Evolutionary conservation across 2,888 invertebrate species (phyloP), one percentile per base, ranked within the genome.

Genomic region (Drosophila vallismaia): DNA sequence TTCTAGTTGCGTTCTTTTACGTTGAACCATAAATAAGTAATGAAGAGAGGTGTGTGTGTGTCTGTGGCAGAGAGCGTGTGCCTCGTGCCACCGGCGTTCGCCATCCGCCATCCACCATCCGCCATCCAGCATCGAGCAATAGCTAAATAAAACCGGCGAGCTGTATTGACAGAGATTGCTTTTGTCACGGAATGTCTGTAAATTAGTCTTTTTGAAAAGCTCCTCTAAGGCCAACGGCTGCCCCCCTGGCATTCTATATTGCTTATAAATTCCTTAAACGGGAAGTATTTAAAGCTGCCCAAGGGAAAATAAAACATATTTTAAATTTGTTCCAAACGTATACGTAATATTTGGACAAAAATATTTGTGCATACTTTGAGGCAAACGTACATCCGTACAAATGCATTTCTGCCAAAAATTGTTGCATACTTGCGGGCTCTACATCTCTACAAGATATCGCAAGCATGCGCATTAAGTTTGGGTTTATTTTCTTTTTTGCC

Each of bases 151-250:
- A 67, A 49, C 49, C 24, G 54, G 36, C 48, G n/a, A 55, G 29
- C 36, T n/a, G 60, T 62, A 66, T 66, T 66, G 66, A 66, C 66
- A 54, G 44, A 55, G 38, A 55, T 55, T n/a, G 54, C 54, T 50
- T 66, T 54, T 67, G 49, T 55, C 49, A 45, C 29, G 55, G 29
- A 66, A 60, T 29, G 33, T 29, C 38, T 40, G 63, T 42, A 45
- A 64, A 50, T 45, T 60, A 60, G 50, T 28, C 50, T 42, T 31
- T 14, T 45, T 45, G 40, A 40, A 49, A 57, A 49, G 48, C 55
- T 28, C 26, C 55, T 38, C 14, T 14, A 55, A 36, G 49, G 24
- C 49, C 10, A 10, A 10, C 26, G 26, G 31, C n/a, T n/a, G 29
- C 10, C 12, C n/a, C 36, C 36, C 19, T 14, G 6, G 36, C 36